These are phyloP conservation scores for Istiophorus platypterus DNA, from an alignment of 2,113 vertebrate species.

Conservation along the genomic window DNA sequence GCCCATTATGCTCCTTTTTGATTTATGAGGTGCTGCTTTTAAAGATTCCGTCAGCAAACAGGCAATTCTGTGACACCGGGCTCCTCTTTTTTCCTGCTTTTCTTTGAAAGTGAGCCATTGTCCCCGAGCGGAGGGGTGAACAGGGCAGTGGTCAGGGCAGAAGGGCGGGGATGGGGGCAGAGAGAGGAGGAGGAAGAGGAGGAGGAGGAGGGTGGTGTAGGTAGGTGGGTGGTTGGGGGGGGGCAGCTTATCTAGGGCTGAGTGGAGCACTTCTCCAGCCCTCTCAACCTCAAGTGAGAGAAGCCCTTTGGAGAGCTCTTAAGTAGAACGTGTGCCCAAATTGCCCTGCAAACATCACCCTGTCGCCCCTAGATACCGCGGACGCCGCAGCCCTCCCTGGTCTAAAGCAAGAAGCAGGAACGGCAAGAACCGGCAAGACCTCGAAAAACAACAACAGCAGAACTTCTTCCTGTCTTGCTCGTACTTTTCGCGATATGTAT, in stretches of 20 bases:
- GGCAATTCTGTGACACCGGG: conserved; percentile 79
- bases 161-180: conserved; percentile 56
- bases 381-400: neutral
- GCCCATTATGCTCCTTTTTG: conserved; percentile 84
- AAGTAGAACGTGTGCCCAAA: conserved; percentile 75
- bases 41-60: conserved; percentile 84
- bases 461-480: neutral
- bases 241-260: conserved; percentile 53
- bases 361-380: conserved; percentile 16
- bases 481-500: neutral
- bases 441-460: neutral
- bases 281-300: conserved; percentile 65
- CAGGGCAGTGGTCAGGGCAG: conserved; percentile 72
- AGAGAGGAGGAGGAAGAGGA: conserved; percentile 16
- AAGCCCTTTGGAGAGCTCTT: conserved; percentile 75
- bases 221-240: conserved; percentile 28
- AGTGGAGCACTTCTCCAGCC: conserved; percentile 68
- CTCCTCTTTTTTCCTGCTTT: conserved; percentile 75
- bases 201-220: conserved; percentile 30
- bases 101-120: conserved; percentile 84
- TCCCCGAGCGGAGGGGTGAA: conserved; percentile 73
- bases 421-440: conserved; percentile 4
- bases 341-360: conserved; percentile 44
- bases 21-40: conserved; percentile 88
- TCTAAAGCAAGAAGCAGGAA: neutral